Evolutionary conservation across 2,113 vertebrate genomes (phyloP).

Genomic region (Prinia subflava): DNA sequence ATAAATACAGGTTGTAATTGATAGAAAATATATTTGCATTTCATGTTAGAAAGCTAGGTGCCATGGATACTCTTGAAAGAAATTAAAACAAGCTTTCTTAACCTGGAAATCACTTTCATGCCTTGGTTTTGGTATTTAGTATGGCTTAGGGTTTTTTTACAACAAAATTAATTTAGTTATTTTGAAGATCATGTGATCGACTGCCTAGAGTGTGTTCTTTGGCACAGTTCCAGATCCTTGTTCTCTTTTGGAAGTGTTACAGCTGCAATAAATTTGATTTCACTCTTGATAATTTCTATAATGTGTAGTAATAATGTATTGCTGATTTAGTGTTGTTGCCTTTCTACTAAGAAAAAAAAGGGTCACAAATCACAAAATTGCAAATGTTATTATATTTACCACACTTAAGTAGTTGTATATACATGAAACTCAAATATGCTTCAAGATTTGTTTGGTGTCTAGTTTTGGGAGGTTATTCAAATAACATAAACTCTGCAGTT

Average conservation of each 20-base stretch:
- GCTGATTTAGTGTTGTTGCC: slow-evolving; percentile 11
- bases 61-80: neutral
- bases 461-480: neutral
- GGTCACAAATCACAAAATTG: neutral
- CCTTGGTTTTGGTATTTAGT: neutral
- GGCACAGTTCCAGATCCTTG: neutral
- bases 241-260: slow-evolving; percentile 29
- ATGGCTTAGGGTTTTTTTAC: neutral
- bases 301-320: slow-evolving; percentile 4
- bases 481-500: neutral
- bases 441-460: neutral
- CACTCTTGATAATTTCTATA: slow-evolving; percentile 51
- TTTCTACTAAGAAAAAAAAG: neutral
- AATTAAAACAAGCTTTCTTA: neutral
- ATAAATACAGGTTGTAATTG: neutral
- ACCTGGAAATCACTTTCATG: neutral
- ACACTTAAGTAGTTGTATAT: neutral
- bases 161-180: slow-evolving; percentile 41
- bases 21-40: neutral
- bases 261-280: slow-evolving; percentile 53
- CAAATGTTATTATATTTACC: neutral
- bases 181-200: neutral
- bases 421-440: neutral
- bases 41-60: neutral
- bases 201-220: slow-evolving; percentile 30